phyloP scores from a whole-genome alignment of 1,140 invertebrate genomes.

The Hypothenemus hampei region DNA sequence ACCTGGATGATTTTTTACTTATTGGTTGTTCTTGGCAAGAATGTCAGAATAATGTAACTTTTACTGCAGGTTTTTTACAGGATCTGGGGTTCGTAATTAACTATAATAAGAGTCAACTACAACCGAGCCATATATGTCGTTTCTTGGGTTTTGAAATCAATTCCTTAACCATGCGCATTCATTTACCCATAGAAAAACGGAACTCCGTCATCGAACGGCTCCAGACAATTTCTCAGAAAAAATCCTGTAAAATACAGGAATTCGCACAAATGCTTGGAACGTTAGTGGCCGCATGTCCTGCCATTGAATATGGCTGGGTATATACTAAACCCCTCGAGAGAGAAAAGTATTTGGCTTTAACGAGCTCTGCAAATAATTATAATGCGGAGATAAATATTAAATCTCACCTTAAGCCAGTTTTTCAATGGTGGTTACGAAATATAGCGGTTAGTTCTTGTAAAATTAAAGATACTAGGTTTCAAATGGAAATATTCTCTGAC shows the following conservation, averaged over 20 bases:
- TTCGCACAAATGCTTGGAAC: neutral
- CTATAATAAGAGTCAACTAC: neutral
- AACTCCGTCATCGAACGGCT: neutral
- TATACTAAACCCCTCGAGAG: slow-evolving; percentile 3
- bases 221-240: neutral
- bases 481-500: slow-evolving; percentile 9
- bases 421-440: slow-evolving; percentile 30
- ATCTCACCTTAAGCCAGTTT: slow-evolving; percentile 11
- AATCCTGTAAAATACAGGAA: neutral
- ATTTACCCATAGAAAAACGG: neutral
- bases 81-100: slow-evolving; percentile 1
- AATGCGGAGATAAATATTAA: neutral
- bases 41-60: neutral
- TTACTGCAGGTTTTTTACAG: neutral
- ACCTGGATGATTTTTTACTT: slow-evolving; percentile 19
- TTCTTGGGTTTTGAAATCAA: too few relatives aligned
- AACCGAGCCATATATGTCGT: too few relatives aligned
- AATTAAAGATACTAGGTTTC: neutral
- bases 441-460: slow-evolving; percentile 9
- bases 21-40: neutral
- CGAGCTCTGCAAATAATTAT: neutral
- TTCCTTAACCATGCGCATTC: neutral
- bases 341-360: slow-evolving; percentile 8
- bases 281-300: slow-evolving; percentile 3
- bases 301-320: slow-evolving; percentile 1